phyloP scores from a whole-genome alignment of 2,797 vertebrate species.

The Pangasius mekongensis region DNA sequence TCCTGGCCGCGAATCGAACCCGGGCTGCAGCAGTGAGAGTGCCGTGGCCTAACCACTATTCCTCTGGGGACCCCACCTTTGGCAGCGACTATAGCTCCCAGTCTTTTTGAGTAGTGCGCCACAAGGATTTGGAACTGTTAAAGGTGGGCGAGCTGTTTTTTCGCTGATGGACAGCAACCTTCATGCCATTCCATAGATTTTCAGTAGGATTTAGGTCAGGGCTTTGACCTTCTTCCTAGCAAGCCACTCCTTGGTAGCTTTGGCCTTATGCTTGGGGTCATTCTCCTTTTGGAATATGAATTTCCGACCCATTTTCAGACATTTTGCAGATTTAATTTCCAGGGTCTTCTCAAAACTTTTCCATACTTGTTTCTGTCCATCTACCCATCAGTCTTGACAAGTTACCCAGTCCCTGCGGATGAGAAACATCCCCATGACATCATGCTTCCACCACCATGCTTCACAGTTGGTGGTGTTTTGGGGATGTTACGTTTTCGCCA shows the following conservation, averaged over 20 bases:
- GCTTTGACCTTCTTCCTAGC: not conserved
- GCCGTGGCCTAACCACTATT: too few species aligned
- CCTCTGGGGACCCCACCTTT: too few species aligned
- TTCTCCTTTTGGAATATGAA: not conserved
- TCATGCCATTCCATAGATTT: not conserved
- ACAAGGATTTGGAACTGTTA: too few species aligned
- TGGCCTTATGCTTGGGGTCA: not conserved
- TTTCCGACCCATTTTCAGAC: not conserved
- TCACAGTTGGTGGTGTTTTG: not conserved
- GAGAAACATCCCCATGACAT: not conserved
- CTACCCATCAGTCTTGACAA: not conserved
- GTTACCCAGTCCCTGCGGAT: not conserved
- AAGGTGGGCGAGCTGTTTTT: not conserved
- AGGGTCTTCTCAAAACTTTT: not conserved
- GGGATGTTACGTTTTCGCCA: not conserved
- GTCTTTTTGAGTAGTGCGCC: too few species aligned
- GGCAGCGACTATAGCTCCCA: too few species aligned
- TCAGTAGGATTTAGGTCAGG: not conserved
- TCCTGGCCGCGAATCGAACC: too few species aligned
- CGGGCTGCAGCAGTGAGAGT: too few species aligned
- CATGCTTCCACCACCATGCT: not conserved
- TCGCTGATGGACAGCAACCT: not conserved
- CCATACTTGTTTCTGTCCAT: not conserved
- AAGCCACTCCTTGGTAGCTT: not conserved
- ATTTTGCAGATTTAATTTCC: not conserved